Percentiles rank a stretch among this genome's conserved stretches.
These are phyloP conservation scores for Ctena decussata DNA, from an alignment of 2,888 invertebrate genomes.

Conservation along the genomic window DNA sequence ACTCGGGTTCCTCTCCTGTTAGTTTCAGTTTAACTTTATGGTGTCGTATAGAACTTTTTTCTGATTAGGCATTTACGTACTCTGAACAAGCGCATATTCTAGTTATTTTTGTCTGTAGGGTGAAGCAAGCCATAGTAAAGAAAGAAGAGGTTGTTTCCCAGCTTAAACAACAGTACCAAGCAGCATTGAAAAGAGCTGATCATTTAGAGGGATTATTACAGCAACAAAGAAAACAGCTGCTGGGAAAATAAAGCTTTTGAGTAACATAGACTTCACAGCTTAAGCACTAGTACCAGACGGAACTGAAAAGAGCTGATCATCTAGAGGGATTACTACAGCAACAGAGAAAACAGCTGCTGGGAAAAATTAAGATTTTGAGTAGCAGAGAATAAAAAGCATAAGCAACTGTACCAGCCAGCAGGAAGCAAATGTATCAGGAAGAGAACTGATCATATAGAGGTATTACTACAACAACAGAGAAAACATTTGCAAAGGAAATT, in stretches of 20 bases:
- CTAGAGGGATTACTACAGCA: conserved; percentile 86
- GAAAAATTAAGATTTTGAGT: conserved; percentile 55
- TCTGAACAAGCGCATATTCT: too few relatives aligned
- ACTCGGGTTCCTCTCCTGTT: too few relatives aligned
- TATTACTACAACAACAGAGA: conserved; percentile 86
- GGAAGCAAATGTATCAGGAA: too few relatives aligned
- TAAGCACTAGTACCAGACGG: conserved; percentile 85
- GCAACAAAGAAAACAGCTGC: conserved; percentile 86
- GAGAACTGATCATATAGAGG: conserved; percentile 87
- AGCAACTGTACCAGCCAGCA: conserved; percentile 86
- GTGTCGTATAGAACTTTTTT: too few relatives aligned
- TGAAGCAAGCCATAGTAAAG: conserved; percentile 87
- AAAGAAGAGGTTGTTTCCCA: conserved; percentile 86
- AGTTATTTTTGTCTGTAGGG: too few relatives aligned
- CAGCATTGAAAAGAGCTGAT: conserved; percentile 86
- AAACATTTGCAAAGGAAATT: too few relatives aligned
- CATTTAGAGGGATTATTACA: conserved; percentile 86
- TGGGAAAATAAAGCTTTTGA: conserved; percentile 68
- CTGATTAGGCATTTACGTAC: too few relatives aligned
- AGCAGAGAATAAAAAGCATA: conserved; percentile 75
- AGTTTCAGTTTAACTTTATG: too few relatives aligned
- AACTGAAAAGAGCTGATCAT: conserved; percentile 87
- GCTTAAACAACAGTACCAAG: conserved; percentile 85
- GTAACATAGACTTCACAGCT: conserved; percentile 74
- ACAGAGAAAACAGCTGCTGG: conserved; percentile 86